Evolutionary conservation across 1,140 invertebrate genomes (phyloP), one percentile per base, ranked within the genome.

Genomic region (Ceratina australensis): DNA sequence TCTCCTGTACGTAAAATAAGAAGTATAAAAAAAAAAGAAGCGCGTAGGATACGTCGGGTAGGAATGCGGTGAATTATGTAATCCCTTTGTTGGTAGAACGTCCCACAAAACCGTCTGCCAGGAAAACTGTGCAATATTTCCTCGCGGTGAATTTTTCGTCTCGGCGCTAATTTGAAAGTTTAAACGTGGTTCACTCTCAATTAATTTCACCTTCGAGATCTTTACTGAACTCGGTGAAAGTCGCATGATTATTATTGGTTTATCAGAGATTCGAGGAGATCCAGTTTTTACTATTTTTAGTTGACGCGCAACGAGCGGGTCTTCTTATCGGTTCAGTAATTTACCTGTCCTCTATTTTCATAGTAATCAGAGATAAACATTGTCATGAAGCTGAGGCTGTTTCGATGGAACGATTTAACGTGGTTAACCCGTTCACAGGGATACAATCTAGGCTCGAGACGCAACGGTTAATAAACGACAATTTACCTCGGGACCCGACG

Each of bases 41-140:
- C 71, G 47, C 49, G 64, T 42, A 42, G 33, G 33, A 81, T 83
- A 85, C 66, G 80, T 75, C 84, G 80, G 67, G 72, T 78, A 82
- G 85, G 86, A 89, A 89, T 87, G 86, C 49, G 54, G 42, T 16
- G 60, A 65, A 79, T 90, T 90, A 89, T 86, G 86, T 87, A 90
- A 90, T 67, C 80, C 33, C 79, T 89, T 89, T 89, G 89, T 89
- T 90, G 81, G 83, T 68, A 82, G 74, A 85, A 86, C 78, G 72
- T 80, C 26, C 74, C 57, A 61, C 26, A 69, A 64, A 72, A 68
- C 22, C 73, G 61, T 75, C 54, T 63, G 73, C 16, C 16, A 50
- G 54, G 54, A 72, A 73, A 83, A 83, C 42, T 69, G 42, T 71
- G 56, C 50, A 69, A 77, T 69, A 57, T 72, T 72, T 68, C 56